These are phyloP conservation scores for cattle (Bos taurus) DNA, from an alignment of 2,113 vertebrate species.

Conservation along the genomic window ARS-UCD2.0 NC_037350.1:50399501-50400000, in stretches of 20 bases:
- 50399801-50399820: slow-evolving; percentile 29
- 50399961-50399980: background rate
- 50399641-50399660: background rate
- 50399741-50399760: slow-evolving; percentile 74
- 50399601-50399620: background rate
- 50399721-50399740: slow-evolving; percentile 25
- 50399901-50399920: background rate
- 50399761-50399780: slow-evolving; percentile 51
- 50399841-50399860: slow-evolving; percentile 64
- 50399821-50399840: slow-evolving; percentile 58
- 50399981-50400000: slow-evolving; percentile 51
- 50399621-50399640: background rate
- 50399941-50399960: background rate
- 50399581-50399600: background rate
- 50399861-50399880: slow-evolving; percentile 58
- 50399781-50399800: slow-evolving; percentile 7
- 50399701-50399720: slow-evolving; percentile 48
- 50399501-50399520: background rate
- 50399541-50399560: background rate
- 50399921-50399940: background rate
- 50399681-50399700: background rate
- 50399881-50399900: background rate
- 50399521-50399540: background rate
- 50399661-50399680: background rate
- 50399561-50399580: background rate